These are phyloP conservation scores for Drusus annulatus DNA, from an alignment of 1,140 invertebrate species.

Conservation along the genomic window DNA sequence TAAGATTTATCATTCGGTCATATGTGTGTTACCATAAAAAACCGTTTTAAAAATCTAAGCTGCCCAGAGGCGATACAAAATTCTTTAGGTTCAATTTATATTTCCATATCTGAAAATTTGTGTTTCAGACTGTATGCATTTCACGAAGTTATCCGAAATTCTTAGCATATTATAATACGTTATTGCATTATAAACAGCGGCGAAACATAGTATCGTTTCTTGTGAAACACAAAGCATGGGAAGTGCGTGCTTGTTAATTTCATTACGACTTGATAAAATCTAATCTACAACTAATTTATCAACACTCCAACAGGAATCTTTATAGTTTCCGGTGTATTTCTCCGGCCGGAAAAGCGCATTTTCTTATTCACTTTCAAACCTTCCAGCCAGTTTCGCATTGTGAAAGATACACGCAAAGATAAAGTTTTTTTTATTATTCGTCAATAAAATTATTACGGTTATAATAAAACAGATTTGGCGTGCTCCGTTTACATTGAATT, in stretches of 20 bases:
- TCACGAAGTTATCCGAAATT: too few relatives aligned
- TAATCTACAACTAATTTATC: conserved; percentile 49
- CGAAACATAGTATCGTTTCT: not conserved
- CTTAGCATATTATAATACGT: too few relatives aligned
- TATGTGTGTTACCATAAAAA: too few relatives aligned
- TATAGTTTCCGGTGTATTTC: conserved; percentile 46
- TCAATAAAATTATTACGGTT: not conserved
- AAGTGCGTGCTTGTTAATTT: conserved; percentile 51
- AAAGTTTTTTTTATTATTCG: not conserved
- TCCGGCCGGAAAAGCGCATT: conserved; percentile 28
- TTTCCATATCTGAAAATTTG: too few relatives aligned
- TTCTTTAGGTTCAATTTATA: too few relatives aligned
- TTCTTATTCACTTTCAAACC: conserved; percentile 27
- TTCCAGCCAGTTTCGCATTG: not conserved
- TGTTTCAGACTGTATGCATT: too few relatives aligned
- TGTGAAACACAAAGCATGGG: conserved; percentile 1
- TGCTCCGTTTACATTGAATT: not conserved
- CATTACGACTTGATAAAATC: conserved; percentile 44
- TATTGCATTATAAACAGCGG: too few relatives aligned
- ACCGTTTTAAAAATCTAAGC: too few relatives aligned
- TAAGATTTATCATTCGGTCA: too few relatives aligned
- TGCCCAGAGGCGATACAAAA: too few relatives aligned
- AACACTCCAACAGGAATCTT: conserved; percentile 41
- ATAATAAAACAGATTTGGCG: not conserved
- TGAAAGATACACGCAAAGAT: conserved; percentile 19